Conservation (phyloP, 2,888 invertebrate species). For the Stomorhina lunata region DNA sequence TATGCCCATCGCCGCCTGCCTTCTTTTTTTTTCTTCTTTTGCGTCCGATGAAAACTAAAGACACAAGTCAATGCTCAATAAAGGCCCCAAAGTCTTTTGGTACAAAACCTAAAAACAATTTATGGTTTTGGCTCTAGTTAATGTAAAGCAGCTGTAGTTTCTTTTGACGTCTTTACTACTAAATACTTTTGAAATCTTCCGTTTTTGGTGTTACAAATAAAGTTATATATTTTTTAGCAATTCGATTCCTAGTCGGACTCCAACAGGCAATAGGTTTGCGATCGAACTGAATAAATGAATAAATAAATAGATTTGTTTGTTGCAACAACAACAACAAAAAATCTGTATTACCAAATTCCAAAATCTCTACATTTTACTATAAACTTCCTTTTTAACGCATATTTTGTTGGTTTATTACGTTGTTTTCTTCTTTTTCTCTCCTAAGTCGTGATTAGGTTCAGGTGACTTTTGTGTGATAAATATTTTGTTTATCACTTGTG, state of each 20-base stretch:
- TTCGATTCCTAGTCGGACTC: neutral
- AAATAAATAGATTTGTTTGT: constrained; percentile 41
- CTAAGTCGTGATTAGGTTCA: constrained; percentile 24
- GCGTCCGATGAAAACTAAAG: neutral
- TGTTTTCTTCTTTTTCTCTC: neutral
- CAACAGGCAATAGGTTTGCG: neutral
- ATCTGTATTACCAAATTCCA: constrained; percentile 26
- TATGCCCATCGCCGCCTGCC: constrained; percentile 57
- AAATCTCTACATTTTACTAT: neutral
- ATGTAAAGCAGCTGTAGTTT: constrained; percentile 53
- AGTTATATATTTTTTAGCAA: constrained; percentile 29
- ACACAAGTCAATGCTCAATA: neutral
- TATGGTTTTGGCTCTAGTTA: constrained; percentile 13
- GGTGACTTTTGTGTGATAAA: constrained; percentile 26
- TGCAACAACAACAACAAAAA: too few species aligned
- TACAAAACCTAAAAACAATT: neutral
- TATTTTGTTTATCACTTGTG: constrained; percentile 32
- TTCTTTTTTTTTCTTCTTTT: constrained; percentile 4
- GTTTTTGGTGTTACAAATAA: constrained; percentile 57
- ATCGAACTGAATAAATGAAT: constrained; percentile 38
- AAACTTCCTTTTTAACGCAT: constrained; percentile 40
- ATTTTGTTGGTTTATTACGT: neutral
- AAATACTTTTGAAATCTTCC: constrained; percentile 61
- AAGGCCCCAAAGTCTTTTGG: neutral
- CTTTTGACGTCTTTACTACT: constrained; percentile 60